These are phyloP conservation scores for Buceros bicornis DNA, from an alignment of 2,797 vertebrate genomes.

Conservation along the genomic window DNA sequence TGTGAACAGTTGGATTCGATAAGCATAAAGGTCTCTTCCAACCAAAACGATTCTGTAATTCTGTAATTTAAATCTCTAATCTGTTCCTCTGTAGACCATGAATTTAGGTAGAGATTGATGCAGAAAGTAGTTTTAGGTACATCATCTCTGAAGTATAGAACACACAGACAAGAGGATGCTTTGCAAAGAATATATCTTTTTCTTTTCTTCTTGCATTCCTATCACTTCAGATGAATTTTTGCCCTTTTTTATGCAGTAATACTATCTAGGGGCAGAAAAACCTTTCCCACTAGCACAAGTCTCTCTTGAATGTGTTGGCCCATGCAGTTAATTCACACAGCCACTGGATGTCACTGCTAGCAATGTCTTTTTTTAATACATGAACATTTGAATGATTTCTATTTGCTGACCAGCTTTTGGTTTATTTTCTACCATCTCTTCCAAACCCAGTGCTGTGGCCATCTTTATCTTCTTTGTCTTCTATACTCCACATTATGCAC, in stretches of 20 bases:
- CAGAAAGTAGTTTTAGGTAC: background rate
- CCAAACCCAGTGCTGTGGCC: background rate
- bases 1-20: too few relatives aligned
- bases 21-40: too few relatives aligned
- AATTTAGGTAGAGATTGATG: background rate
- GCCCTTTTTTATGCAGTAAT: background rate
- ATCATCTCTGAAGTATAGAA: background rate
- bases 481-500: background rate
- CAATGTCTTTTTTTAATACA: background rate
- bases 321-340: background rate
- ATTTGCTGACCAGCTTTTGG: background rate
- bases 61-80: background rate
- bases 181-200: background rate
- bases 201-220: background rate
- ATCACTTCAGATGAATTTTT: background rate
- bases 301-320: background rate
- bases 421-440: background rate
- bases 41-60: too few relatives aligned
- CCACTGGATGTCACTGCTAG: background rate
- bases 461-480: background rate
- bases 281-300: background rate
- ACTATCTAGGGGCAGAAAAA: background rate
- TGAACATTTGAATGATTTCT: background rate
- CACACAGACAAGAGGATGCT: background rate
- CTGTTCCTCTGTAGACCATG: background rate